Percentiles rank a stretch among this genome's conserved stretches.
Evolutionary conservation across 2,888 invertebrate species (phyloP).

Genomic region (Tinea trinotella): DNA sequence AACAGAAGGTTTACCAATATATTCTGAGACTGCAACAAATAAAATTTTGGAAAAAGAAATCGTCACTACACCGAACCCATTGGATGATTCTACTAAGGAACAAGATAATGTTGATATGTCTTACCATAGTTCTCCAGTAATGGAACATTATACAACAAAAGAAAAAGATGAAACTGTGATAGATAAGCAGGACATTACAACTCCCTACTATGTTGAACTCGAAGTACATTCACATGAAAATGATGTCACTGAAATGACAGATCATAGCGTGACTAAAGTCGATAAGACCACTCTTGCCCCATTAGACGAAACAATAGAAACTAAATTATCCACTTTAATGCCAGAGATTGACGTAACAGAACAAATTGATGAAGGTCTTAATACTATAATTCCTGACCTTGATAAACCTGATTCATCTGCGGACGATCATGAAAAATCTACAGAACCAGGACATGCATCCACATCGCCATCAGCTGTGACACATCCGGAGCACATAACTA

Average conservation of each 20-base stretch:
- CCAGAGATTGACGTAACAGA: neutral
- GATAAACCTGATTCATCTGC: neutral
- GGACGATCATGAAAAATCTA: conserved; percentile 1
- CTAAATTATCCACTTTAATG: neutral
- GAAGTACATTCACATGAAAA: conserved; percentile 6
- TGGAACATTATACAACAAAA: neutral
- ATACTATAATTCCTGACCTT: conserved; percentile 13
- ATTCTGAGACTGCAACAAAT: neutral
- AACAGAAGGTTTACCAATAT: neutral
- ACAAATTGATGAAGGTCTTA: conserved; percentile 12
- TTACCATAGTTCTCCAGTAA: neutral
- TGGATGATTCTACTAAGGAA: neutral
- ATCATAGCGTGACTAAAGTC: neutral
- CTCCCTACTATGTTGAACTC: neutral
- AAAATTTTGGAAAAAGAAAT: neutral
- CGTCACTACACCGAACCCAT: neutral
- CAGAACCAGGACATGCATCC: neutral
- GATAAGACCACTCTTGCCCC: neutral
- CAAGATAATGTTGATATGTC: neutral
- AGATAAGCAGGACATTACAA: neutral
- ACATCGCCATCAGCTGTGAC: neutral
- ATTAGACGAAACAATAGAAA: conserved; percentile 10
- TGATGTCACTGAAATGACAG: neutral
- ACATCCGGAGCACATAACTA: neutral
- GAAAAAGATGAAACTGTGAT: neutral